Conservation (phyloP, 2,113 vertebrate genomes). For the Hippocampus comes region DNA sequence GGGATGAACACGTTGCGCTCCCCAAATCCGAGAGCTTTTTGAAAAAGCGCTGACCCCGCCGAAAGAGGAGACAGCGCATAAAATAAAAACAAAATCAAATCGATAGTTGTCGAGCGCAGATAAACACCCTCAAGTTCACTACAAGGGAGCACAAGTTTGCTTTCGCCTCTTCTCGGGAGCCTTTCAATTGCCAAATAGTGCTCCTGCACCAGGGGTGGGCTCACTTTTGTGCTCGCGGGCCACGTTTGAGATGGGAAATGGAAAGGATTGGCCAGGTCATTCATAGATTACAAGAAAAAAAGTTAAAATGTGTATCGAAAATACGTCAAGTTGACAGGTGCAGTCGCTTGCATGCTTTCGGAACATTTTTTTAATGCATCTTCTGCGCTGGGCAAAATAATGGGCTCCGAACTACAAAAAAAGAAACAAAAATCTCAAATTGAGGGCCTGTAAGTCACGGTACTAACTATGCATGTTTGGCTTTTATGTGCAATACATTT, state of each 20-base stretch:
- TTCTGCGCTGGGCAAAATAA: too few species aligned
- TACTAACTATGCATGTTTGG: too few species aligned
- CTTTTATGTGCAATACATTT: too few species aligned
- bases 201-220: not conserved
- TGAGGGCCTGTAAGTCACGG: too few species aligned
- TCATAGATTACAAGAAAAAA: not conserved
- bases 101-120: constrained; percentile 48
- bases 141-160: constrained; percentile 22
- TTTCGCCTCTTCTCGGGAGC: not conserved
- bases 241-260: not conserved
- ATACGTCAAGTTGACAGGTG: not conserved
- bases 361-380: too few species aligned
- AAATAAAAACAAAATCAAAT: constrained; percentile 63
- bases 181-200: not conserved
- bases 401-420: too few species aligned
- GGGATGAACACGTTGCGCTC: constrained; percentile 40
- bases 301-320: not conserved
- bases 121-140: constrained; percentile 35
- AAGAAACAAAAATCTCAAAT: too few species aligned
- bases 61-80: constrained; percentile 12
- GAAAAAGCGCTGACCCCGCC: constrained; percentile 33
- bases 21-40: not conserved
- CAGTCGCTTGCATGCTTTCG: too few species aligned
- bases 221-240: not conserved
- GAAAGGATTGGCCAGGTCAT: not conserved